Percentiles rank a stretch among this genome's conserved stretches.
phyloP scores from a whole-genome alignment of 2,888 invertebrate species.

The Apodemia duryi region DNA sequence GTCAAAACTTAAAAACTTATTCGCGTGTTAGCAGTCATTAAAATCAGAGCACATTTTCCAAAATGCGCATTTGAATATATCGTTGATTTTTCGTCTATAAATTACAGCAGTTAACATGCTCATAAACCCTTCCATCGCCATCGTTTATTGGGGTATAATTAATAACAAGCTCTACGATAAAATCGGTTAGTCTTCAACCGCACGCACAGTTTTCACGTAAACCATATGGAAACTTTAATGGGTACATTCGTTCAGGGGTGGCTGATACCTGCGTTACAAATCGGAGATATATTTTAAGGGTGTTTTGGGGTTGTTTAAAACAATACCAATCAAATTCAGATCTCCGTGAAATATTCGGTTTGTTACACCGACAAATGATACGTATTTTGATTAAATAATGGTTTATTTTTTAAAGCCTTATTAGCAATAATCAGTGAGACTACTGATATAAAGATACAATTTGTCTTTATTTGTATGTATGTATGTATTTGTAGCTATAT shows the following conservation, averaged over 20 bases:
- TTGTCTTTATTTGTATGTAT: too few relatives aligned
- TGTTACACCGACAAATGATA: neutral
- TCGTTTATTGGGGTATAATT: constrained; percentile 56
- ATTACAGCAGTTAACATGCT: constrained; percentile 64
- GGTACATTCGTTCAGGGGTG: constrained; percentile 11
- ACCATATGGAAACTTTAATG: constrained; percentile 20
- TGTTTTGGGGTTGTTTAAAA: constrained; percentile 12
- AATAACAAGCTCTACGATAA: constrained; percentile 64
- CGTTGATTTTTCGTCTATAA: constrained; percentile 58
- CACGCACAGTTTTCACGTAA: constrained; percentile 28
- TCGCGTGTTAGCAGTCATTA: constrained; percentile 63
- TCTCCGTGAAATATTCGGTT: constrained; percentile 4
- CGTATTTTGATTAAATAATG: neutral
- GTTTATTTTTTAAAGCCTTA: too few relatives aligned
- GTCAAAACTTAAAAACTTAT: neutral
- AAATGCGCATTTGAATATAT: constrained; percentile 68
- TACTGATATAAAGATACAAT: too few relatives aligned
- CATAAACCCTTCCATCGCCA: constrained; percentile 54
- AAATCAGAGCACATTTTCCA: constrained; percentile 44
- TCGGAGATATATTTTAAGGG: constrained; percentile 7
- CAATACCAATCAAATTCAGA: constrained; percentile 5
- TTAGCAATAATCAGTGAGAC: too few relatives aligned
- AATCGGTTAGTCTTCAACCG: constrained; percentile 38
- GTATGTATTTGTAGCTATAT: too few relatives aligned
- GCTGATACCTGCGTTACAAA: constrained; percentile 9